Conservation (phyloP, 1,140 invertebrate genomes). For the Drosophila kepulauana region DNA sequence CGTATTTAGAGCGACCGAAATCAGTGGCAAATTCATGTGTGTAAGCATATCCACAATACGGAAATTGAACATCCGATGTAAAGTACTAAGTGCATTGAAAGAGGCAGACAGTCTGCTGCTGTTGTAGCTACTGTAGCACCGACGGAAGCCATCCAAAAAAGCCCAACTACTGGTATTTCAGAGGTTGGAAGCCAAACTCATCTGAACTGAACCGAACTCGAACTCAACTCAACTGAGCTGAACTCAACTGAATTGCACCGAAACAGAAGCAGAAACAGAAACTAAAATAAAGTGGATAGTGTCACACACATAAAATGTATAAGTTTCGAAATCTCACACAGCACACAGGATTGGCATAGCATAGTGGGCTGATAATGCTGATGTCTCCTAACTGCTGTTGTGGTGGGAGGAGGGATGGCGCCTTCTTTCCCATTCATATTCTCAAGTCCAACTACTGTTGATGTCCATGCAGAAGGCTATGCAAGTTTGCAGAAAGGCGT, state of each 20-base stretch:
- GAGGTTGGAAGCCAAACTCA: slow-evolving; percentile 48
- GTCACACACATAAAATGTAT: slow-evolving; percentile 40
- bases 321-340: slow-evolving; percentile 12
- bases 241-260: slow-evolving; percentile 46
- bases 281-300: slow-evolving; percentile 58
- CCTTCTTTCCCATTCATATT: background rate
- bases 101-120: slow-evolving; percentile 35
- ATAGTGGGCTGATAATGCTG: slow-evolving; percentile 67
- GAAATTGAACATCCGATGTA: slow-evolving; percentile 76
- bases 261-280: slow-evolving; percentile 29
- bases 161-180: slow-evolving; percentile 50
- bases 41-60: slow-evolving; percentile 35
- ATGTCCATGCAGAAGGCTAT: slow-evolving; percentile 32
- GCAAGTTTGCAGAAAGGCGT: slow-evolving; percentile 32
- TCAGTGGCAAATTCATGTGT: background rate
- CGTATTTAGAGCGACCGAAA: background rate
- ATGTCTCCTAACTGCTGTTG: slow-evolving; percentile 53
- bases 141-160: slow-evolving; percentile 63
- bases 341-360: background rate
- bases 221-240: slow-evolving; percentile 52
- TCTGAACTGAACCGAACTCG: slow-evolving; percentile 49
- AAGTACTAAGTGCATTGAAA: slow-evolving; percentile 43
- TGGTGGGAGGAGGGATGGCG: background rate
- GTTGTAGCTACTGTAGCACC: slow-evolving; percentile 10
- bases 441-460: slow-evolving; percentile 25